Evolutionary conservation across 2,888 invertebrate genomes (phyloP).

Genomic region (Tanypteryx hageni): DNA sequence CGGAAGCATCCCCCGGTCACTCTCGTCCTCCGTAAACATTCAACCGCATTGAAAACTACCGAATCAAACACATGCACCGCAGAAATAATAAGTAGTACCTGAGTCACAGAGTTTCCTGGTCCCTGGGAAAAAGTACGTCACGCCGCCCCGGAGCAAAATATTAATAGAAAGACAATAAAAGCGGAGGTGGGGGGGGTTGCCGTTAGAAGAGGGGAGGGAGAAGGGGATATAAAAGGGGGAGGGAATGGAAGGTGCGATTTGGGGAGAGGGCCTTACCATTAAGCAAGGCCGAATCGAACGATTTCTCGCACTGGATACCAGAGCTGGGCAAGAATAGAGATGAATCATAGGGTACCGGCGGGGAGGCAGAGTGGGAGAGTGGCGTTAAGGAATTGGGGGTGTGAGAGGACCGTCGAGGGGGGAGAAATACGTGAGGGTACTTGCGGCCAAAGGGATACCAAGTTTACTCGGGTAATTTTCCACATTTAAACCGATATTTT

Average conservation of each 20-base stretch:
- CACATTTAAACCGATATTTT: no score
- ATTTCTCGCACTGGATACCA: conserved; percentile 33
- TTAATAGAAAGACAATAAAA: conserved; percentile 20
- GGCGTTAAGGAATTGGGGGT: background rate
- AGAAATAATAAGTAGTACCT: background rate
- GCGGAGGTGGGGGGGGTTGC: background rate
- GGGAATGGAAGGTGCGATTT: background rate
- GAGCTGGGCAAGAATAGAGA: conserved; percentile 30
- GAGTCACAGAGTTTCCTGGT: conserved; percentile 20
- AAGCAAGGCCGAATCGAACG: conserved; percentile 44
- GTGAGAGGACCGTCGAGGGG: background rate
- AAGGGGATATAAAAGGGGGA: background rate
- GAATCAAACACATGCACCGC: background rate
- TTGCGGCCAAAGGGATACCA: no score
- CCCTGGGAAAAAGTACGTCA: conserved; percentile 24
- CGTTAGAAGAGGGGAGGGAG: background rate
- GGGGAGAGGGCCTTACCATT: background rate
- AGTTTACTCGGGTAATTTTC: no score
- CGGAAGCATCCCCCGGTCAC: background rate
- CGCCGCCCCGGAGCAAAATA: background rate
- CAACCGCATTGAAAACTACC: background rate
- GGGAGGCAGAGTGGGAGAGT: background rate
- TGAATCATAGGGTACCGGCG: background rate
- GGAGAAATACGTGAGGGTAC: background rate
- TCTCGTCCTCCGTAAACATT: background rate